phyloP scores from a whole-genome alignment of 1,140 invertebrate species.

The Anastatus disparis region DNA sequence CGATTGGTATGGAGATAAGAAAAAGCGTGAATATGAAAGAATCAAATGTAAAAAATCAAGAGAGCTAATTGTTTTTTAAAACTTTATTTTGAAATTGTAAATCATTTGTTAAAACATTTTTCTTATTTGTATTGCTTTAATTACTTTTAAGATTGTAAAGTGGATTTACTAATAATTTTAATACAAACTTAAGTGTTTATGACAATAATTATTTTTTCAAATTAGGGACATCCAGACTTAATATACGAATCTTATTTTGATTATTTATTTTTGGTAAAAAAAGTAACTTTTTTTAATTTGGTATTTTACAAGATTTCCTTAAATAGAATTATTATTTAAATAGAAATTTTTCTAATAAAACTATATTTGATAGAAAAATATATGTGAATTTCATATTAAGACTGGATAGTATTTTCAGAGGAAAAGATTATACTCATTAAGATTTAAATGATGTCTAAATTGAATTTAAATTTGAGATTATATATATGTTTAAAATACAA shows the following conservation, averaged over 20 bases:
- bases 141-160: constrained; percentile 13
- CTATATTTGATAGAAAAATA: too few species aligned
- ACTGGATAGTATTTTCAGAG: neutral
- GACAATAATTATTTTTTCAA: constrained; percentile 10
- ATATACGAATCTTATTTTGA: neutral
- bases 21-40: constrained; percentile 65
- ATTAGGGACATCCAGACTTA: neutral
- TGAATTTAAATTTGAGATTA: neutral
- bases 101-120: constrained; percentile 9
- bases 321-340: neutral
- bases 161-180: neutral
- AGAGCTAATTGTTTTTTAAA: constrained; percentile 7
- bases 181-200: neutral
- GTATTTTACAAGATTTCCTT: neutral
- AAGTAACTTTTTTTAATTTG: neutral
- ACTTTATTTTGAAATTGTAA: constrained; percentile 2
- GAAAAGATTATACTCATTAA: neutral
- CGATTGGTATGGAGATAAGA: constrained; percentile 80
- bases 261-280: neutral
- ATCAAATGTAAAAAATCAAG: neutral
- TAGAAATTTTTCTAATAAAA: too few species aligned
- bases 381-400: too few species aligned
- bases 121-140: neutral
- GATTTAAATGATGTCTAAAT: too few species aligned
- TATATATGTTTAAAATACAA: too few species aligned